Conservation (phyloP, 2,888 invertebrate genomes). For the Rhagonycha fulva region DNA sequence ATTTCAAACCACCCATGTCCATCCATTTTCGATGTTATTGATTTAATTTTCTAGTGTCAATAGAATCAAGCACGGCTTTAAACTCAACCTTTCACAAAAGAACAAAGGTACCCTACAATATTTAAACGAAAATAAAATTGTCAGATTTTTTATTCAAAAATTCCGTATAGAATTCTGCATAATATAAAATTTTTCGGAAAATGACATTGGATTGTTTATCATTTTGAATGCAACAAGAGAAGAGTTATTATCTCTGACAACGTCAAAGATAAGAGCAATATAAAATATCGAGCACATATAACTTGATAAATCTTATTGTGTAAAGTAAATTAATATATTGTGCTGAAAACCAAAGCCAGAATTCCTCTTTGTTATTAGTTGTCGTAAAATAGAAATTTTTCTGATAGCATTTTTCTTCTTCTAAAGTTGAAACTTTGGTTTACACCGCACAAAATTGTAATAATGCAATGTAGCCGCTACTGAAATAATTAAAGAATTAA, state of each 20-base stretch:
- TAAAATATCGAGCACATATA: not conserved
- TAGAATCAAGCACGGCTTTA: conserved; percentile 44
- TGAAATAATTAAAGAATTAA: not conserved
- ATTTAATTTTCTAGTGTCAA: conserved; percentile 53
- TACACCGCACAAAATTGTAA: not conserved
- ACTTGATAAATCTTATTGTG: not conserved
- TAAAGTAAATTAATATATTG: not conserved
- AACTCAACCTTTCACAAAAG: conserved; percentile 44
- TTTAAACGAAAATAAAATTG: conserved; percentile 42
- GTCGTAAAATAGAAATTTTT: not conserved
- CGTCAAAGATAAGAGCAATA: not conserved
- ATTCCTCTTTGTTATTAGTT: not conserved
- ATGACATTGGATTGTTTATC: conserved; percentile 16
- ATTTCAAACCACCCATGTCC: conserved; percentile 47
- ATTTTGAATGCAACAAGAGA: not conserved
- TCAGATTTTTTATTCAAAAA: conserved; percentile 28
- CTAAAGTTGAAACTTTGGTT: not conserved
- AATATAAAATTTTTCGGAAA: conserved; percentile 18
- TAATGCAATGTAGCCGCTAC: not conserved
- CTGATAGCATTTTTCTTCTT: not conserved
- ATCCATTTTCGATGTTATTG: conserved; percentile 56
- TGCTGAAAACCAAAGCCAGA: not conserved
- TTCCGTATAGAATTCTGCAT: conserved; percentile 27
- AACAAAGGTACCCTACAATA: conserved; percentile 43
- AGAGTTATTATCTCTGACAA: not conserved